phyloP scores from a whole-genome alignment of 2,113 vertebrate species.

The Hippocampus guttulatus region DNA sequence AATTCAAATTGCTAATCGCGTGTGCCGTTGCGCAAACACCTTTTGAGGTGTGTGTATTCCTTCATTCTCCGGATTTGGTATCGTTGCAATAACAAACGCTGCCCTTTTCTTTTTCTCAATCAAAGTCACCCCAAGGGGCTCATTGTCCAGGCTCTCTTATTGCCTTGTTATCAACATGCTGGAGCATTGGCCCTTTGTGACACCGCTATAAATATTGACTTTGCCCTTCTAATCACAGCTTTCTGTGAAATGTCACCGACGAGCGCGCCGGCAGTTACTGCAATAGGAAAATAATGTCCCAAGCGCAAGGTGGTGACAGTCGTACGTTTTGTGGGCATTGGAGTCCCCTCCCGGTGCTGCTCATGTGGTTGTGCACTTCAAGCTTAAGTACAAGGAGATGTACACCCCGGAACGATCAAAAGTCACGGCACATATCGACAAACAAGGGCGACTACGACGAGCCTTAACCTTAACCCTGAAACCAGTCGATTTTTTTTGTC shows the following conservation, averaged over 20 bases:
- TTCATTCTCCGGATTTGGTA: neutral
- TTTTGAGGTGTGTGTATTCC: conserved; percentile 19
- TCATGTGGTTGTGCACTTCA: conserved; percentile 53
- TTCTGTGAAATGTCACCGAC: conserved; percentile 49
- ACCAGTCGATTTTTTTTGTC: no score
- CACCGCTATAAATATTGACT: conserved; percentile 55
- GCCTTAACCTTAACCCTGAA: no score
- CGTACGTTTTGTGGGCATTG: conserved; percentile 9
- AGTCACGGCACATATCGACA: neutral
- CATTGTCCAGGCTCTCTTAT: conserved; percentile 49
- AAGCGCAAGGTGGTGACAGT: conserved; percentile 12
- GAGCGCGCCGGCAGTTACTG: conserved; percentile 28
- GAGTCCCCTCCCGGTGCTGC: conserved; percentile 47
- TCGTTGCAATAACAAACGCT: conserved; percentile 31
- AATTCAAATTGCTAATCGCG: conserved; percentile 28
- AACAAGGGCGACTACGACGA: no score
- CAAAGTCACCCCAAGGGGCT: conserved; percentile 56
- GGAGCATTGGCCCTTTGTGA: conserved; percentile 41
- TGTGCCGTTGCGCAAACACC: conserved; percentile 3
- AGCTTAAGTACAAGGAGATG: conserved; percentile 59
- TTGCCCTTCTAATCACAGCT: conserved; percentile 57
- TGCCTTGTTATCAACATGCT: conserved; percentile 63
- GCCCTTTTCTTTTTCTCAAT: conserved; percentile 40
- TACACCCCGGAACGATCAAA: no score
- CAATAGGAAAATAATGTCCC: conserved; percentile 25